These are phyloP conservation scores for Scomber colias DNA, from an alignment of 2,113 vertebrate species.

Conservation along the genomic window DNA sequence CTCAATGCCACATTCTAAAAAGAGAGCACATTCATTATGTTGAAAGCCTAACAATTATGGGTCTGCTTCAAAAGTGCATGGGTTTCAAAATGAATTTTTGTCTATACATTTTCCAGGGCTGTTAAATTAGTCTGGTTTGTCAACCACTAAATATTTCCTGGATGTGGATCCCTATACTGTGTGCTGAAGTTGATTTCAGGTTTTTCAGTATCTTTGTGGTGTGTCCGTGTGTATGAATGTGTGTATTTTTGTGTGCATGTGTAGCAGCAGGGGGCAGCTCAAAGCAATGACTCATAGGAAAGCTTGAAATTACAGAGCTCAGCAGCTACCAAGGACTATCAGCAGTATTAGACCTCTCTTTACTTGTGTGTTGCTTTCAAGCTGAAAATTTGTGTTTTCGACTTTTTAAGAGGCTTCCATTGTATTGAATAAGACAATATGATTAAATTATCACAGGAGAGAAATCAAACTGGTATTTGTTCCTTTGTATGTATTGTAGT, in stretches of 20 bases:
- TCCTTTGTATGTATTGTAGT: conserved; percentile 23
- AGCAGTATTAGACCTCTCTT: conserved; percentile 37
- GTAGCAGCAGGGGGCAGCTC: conserved; percentile 59
- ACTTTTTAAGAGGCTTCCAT: background rate
- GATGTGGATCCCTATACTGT: conserved; percentile 49
- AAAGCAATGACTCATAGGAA: conserved; percentile 70
- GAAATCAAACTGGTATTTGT: conserved; percentile 44
- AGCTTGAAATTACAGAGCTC: conserved; percentile 75
- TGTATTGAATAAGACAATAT: background rate
- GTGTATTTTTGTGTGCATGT: conserved; percentile 22
- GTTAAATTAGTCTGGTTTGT: conserved; percentile 62
- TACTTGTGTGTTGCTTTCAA: conserved; percentile 36
- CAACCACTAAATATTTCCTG: conserved; percentile 56
- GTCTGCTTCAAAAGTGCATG: conserved; percentile 58
- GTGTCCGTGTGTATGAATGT: conserved; percentile 34
- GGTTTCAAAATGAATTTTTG: conserved; percentile 49
- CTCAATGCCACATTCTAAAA: conserved; percentile 49
- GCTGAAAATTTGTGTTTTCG: background rate
- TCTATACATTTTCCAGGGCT: conserved; percentile 63
- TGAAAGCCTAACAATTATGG: conserved; percentile 70
- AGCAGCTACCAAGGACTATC: conserved; percentile 54
- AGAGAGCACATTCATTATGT: conserved; percentile 64
- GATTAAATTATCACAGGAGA: background rate
- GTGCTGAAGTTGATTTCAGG: conserved; percentile 60
- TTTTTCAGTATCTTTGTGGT: conserved; percentile 53